Evolutionary conservation across 2,797 vertebrate genomes (phyloP), one percentile per base, ranked within the genome.

Genomic region (Tarsius wallacei): DNA sequence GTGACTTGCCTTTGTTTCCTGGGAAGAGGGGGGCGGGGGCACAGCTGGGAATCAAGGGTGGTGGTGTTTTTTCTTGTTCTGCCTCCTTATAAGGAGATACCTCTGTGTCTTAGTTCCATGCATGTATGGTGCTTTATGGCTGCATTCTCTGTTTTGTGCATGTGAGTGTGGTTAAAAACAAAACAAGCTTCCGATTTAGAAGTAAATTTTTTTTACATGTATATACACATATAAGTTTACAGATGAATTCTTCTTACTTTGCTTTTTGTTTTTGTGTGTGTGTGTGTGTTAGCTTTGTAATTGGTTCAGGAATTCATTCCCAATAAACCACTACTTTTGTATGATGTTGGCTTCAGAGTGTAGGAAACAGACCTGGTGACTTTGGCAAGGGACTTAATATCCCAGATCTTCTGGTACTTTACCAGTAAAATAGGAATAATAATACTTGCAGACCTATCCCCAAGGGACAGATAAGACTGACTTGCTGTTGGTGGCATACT

Each of bases 11-110:
- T 3, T 42, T 2, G 8, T 16, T 24, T 74, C 14, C 78, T 21
- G 66, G 26, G 17, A 3, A 47, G 12, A 16, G 33, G 21, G n/a
- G 33, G 0, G 2, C 0, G 47, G 31, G 61, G 22, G 9, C 6
- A 12, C 26, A 2, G 0, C 0, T 22, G 17, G 2, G 11, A 3
- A 4, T 28, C 49, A 7, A 13, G 42, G 42, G 42, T 0, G 13
- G 28, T 15, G 0, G 5, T 13, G 1, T 4, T 51, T 13, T 47
- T 13, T 7, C 14, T 42, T 13, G 5, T 33, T 31, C 36, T 71
- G 66, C 12, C 47, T 87, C 55, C 31, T 1, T 12, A 1, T 9
- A n/a, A 73, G 26, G 42, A 33, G 19, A 33, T 31, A 5, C 0
- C 7, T 51, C 19, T 77, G 7, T 11, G 21, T 19, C 59, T 93